phyloP scores from a whole-genome alignment of 2,113 vertebrate genomes.

The Larimichthys polyactis region DNA sequence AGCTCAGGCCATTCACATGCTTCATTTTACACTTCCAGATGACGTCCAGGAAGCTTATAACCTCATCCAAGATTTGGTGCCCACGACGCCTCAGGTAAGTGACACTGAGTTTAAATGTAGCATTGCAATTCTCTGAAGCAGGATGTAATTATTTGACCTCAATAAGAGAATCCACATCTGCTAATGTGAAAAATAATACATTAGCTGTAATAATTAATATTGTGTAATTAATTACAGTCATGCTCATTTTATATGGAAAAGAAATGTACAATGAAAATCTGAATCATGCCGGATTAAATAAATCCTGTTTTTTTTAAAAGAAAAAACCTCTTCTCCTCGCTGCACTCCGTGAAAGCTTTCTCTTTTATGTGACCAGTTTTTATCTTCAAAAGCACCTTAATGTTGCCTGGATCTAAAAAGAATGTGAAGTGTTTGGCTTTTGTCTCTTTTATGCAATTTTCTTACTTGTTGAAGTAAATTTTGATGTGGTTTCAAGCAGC shows the following conservation, averaged over 20 bases:
- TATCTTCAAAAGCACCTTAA: constrained; percentile 1
- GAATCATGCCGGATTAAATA: not conserved
- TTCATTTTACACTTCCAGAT: constrained; percentile 84
- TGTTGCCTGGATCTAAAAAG: not conserved
- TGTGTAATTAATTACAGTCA: not conserved
- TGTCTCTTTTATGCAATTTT: not conserved
- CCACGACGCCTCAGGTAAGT: constrained; percentile 92
- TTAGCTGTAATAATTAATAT: not conserved
- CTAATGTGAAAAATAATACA: not conserved
- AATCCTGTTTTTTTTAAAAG: not conserved
- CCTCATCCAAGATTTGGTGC: constrained; percentile 94
- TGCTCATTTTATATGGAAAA: not conserved
- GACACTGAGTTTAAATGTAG: not conserved
- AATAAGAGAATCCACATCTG: not conserved
- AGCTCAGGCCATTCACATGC: not conserved
- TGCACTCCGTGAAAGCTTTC: not conserved
- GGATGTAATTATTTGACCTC: not conserved
- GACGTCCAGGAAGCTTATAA: constrained; percentile 96
- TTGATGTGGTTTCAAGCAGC: not conserved
- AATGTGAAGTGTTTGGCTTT: not conserved
- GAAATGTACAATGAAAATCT: not conserved
- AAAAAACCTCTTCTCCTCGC: not conserved
- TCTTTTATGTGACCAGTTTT: not conserved
- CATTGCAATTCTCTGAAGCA: not conserved
- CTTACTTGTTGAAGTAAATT: constrained; percentile 14